Evolutionary conservation across 2,797 vertebrate species (phyloP), one percentile per base, ranked within the genome.

Genomic region (Darevskia mixta): DNA sequence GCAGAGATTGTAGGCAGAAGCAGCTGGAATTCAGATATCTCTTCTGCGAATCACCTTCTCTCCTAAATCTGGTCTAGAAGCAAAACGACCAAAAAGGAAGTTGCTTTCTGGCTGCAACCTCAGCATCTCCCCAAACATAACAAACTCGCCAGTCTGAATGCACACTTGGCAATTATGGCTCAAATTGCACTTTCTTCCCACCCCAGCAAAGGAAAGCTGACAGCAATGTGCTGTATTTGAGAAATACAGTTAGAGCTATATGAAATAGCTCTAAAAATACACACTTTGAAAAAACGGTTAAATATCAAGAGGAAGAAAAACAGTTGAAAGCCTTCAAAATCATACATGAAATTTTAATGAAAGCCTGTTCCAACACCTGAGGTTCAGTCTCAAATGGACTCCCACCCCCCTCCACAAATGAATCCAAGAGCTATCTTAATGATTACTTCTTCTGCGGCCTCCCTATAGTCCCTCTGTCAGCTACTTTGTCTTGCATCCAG

Each of bases 131-230:
- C 3, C 64, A 69, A 45, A 76, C 3, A 10, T 49, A n/a, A 25
- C 86, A 82, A 41, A 0, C 64, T 86, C 27, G 64, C 4, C 72
- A 82, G 43, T 10, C 83, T 76, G 64, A 88, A 61, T 80, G 41
- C 72, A 3, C n/a, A 10, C 43, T 86, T 72, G 71, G 25, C 29
- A 76, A 13, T 81, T 81, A 82, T 9, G 83, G 0, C 7, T 71
- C 1, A 32, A 20, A 9, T 35, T 27, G 1, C 45, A 67, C 86
- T 80, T 58, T 86, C 23, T 49, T 75, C 6, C 41, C 83, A 38
- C 13, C n/a, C 81, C 10, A 8, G 49, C 25, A 84, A 91, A 90
- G 81, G 35, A 84, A 83, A 82, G 8, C 41, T 80, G n/a, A 83
- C 81, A 27, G 2, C 0, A 85, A 43, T 29, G 0, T 2, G 67